Evolutionary conservation across 2,888 invertebrate genomes (phyloP), one percentile per base, ranked within the genome.

Genomic region (Bruchidius siliquastri): DNA sequence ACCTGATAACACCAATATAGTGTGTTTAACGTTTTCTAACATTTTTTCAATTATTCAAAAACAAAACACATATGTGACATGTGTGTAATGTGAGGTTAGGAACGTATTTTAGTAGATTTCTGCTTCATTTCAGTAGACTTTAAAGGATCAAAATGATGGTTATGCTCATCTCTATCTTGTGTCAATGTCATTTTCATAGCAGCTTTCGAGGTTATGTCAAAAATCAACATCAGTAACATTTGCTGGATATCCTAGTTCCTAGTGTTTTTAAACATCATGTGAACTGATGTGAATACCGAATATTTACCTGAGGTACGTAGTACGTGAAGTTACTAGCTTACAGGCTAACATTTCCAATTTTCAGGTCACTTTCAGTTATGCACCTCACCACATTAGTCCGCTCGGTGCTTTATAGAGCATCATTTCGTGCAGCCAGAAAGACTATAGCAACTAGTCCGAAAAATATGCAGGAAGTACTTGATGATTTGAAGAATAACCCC

Each of bases 1-100:
- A 0, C 99, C 99, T 0, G 98, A 98, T 72, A 99, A 89, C n/a
- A 99, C 92, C 79, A 99, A 88, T 82, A 99, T 91, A 68, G 96
- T 90, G 84, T 95, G 93, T 86, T 95, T 95, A 6, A 96, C 94
- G 77, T 90, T 90, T 49, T 49, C 49, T 49, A 49, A 13, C 49
- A 49, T 49, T 1, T 49, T 49, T 49, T 49, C 6, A 13, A 13
- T 49, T 49, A 30, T 30, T 30, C 3, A 30, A 30, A 8, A 30
- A 30, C 30, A 30, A 30, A 30, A 30, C 30, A 30, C 30, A 30
- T 30, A 3, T 8, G 8, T 6, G 8, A 30, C 30, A 30, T 30
- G 30, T 8, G 30, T 6, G 8, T 30, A 30, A 30, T 6, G 30
- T 49, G 49, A 49, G 49, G 49, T 49, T 49, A 49, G 49, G 49